A percentile compares a stretch with the other conserved stretches of the same genome.
phyloP scores from a whole-genome alignment of 2,797 vertebrate species.

The Schizopygopsis malacanthus region DNA sequence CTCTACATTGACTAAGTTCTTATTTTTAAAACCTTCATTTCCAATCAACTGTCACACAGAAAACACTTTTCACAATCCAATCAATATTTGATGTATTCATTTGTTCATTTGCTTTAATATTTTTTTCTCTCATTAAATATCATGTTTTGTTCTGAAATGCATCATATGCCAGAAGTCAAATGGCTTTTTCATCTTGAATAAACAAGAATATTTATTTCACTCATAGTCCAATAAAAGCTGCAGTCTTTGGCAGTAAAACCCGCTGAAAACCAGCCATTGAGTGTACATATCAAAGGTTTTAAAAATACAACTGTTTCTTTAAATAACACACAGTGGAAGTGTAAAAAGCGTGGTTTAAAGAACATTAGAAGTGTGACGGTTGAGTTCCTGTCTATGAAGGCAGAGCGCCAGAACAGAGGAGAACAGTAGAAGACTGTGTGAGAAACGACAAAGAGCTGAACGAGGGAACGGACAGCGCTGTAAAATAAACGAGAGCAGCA shows the following conservation, averaged over 20 bases:
- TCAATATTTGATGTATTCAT: not conserved
- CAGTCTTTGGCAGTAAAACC: not conserved
- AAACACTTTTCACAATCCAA: slow-evolving; percentile 6
- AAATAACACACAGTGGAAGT: slow-evolving; percentile 29
- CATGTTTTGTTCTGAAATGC: not conserved
- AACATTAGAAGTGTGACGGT: slow-evolving; percentile 41
- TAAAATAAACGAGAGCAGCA: slow-evolving; percentile 56
- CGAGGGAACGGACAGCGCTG: slow-evolving; percentile 23
- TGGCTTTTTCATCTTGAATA: not conserved
- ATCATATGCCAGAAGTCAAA: not conserved
- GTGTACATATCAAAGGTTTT: slow-evolving; percentile 29
- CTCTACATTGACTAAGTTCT: not conserved
- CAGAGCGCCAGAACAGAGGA: slow-evolving; percentile 26
- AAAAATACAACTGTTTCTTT: slow-evolving; percentile 33
- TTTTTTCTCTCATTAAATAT: not conserved
- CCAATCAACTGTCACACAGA: not conserved
- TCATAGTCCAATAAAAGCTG: slow-evolving; percentile 22
- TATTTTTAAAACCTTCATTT: not conserved
- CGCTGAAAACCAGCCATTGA: not conserved
- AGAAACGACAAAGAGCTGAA: slow-evolving; percentile 21
- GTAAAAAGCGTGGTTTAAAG: slow-evolving; percentile 29
- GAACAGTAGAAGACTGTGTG: slow-evolving; percentile 35
- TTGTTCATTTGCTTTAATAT: not conserved
- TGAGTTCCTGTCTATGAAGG: slow-evolving; percentile 16
- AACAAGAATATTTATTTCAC: not conserved